Percentiles rank a stretch among this genome's conserved stretches.
Conservation (phyloP, 2,113 vertebrate genomes). For the Pristiophorus japonicus region DNA sequence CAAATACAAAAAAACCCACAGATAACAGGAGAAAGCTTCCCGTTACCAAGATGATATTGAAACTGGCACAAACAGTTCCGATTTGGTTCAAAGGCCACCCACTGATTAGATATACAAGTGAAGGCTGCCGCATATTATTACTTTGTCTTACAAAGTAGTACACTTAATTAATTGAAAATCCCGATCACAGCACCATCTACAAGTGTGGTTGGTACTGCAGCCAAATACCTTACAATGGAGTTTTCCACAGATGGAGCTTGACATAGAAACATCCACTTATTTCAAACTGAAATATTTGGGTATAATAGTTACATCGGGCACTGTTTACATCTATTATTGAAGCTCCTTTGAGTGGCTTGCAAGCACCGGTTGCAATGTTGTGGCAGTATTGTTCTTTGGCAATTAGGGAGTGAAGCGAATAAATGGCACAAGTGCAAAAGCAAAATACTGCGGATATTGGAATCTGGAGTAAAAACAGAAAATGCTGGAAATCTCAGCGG, state of each 20-base stretch:
- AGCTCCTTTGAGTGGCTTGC: neutral
- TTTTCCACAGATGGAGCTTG: too few species aligned
- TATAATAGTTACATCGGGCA: neutral
- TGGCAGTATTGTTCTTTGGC: neutral
- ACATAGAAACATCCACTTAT: too few species aligned
- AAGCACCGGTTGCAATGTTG: neutral
- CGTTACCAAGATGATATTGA: neutral
- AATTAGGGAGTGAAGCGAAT: neutral
- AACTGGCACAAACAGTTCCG: neutral
- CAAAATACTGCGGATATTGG: too few species aligned
- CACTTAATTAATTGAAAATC: neutral
- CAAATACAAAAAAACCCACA: neutral
- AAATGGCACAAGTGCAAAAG: neutral
- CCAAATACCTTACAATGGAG: neutral
- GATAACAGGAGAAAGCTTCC: neutral
- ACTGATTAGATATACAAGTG: neutral
- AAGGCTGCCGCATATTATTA: neutral
- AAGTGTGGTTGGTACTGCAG: neutral
- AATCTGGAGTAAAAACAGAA: too few species aligned
- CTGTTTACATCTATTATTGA: neutral
- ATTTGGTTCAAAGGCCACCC: neutral
- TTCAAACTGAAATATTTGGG: neutral
- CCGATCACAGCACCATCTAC: neutral
- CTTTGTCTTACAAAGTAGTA: neutral
- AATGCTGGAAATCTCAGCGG: too few species aligned